Evolutionary conservation across 1,140 invertebrate genomes (phyloP).

Genomic region (Drosophila pallidifrons): DNA sequence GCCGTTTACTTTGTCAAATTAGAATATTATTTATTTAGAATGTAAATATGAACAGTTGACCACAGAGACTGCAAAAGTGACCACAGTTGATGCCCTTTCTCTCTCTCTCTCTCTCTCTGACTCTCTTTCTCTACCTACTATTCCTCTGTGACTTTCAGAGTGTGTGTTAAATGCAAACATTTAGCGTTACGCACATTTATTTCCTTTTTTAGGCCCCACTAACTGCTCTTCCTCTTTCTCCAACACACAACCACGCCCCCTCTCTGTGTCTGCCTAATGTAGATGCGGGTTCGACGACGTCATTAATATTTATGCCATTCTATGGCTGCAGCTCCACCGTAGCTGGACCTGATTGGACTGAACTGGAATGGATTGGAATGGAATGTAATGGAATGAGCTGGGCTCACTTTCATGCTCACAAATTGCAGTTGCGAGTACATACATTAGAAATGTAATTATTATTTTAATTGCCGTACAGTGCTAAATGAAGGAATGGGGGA

Average conservation of each 20-base stretch:
- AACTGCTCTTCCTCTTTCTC: not conserved
- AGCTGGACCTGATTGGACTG: not conserved
- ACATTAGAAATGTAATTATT: conserved; percentile 84
- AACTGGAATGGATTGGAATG: too few relatives aligned
- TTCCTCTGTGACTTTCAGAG: not conserved
- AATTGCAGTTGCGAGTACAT: conserved; percentile 62
- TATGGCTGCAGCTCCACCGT: conserved; percentile 45
- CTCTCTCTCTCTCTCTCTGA: not conserved
- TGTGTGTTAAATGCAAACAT: conserved; percentile 72
- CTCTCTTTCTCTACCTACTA: not conserved
- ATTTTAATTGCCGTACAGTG: conserved; percentile 78
- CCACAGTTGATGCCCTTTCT: conserved; percentile 14
- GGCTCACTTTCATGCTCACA: conserved; percentile 27
- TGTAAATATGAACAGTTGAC: conserved; percentile 79
- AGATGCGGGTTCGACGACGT: conserved; percentile 52
- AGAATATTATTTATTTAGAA: conserved; percentile 84
- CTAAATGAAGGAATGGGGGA: not conserved
- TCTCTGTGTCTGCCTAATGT: not conserved
- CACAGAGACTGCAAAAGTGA: conserved; percentile 71
- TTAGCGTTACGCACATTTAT: conserved; percentile 77
- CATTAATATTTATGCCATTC: conserved; percentile 81
- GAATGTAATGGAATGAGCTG: not conserved
- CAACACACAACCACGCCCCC: not conserved
- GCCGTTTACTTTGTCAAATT: conserved; percentile 81
- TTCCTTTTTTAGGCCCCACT: conserved; percentile 32